Base-by-base conservation (phyloP, 2,797 vertebrate species). In the Todus mexicanus region DNA sequence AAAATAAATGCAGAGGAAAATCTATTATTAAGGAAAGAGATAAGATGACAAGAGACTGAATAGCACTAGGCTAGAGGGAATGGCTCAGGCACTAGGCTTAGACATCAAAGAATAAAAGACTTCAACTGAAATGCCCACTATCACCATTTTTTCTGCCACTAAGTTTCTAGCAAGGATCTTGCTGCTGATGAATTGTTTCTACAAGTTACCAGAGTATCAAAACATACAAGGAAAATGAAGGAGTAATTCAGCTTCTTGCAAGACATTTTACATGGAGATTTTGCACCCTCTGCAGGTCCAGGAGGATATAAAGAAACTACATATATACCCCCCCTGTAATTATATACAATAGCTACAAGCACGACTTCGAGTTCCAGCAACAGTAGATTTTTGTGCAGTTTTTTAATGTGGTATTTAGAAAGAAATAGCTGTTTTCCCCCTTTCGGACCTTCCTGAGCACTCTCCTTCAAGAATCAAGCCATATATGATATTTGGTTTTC, bases 281-380 rank as follows among this genome's bases (percentile, higher is more conserved):
- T 86, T 92, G 80, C 94, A 88, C 88, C 92, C 77, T 91, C 92
- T 91, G 50, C 80, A 88, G 88, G 88, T 26, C 15, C 54, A 90
- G 50, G 20, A 42, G 65, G 65, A 70, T 60, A 89, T 4, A 59
- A 74, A 80, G 20, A 66, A 51, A 35, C 9, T 18, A 69, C 70
- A 75, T 42, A 77, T 16, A 40, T 0, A 56, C 3, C 2, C 33
- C 43, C 12, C 35, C 37, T 82, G 18, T 12, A 63, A 72, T 13
- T 89, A 87, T 63, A 56, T 12, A 17, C 21, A 61, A 19, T 6
- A 57, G 11, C 26, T 66, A 26, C 4, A 42, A 6, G 16, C n/a
- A 45, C n/a, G 15, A 72, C 50, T 64, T 81, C 40, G 35, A 77
- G 14, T 40, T 65, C 40, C 51, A 64, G 53, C 15, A 65, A 61